Evolutionary conservation across 1,140 invertebrate species (phyloP).

Genomic region (Procambarus clarkii): DNA sequence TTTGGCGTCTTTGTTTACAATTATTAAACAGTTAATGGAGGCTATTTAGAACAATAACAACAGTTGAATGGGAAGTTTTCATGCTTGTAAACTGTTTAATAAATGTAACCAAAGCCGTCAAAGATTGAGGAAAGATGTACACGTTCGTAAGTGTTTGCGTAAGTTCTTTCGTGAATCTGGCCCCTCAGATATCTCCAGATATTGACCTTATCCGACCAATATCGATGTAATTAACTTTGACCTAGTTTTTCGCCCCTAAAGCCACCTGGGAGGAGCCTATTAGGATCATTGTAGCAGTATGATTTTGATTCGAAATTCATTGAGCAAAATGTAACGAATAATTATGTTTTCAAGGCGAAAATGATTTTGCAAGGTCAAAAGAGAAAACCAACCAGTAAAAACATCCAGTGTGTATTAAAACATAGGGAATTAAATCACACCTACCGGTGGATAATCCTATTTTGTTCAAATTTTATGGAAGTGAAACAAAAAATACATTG

Average conservation of each 20-base stretch:
- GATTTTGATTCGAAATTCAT: too few species aligned
- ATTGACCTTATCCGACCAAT: not conserved
- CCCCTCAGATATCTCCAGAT: too few species aligned
- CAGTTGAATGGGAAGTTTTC: too few species aligned
- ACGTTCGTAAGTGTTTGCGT: too few species aligned
- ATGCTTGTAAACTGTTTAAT: too few species aligned
- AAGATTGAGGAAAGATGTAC: too few species aligned
- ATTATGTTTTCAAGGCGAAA: not conserved
- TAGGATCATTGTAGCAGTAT: not conserved
- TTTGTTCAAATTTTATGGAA: constrained; percentile 29
- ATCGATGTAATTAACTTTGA: not conserved
- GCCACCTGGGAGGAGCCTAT: not conserved
- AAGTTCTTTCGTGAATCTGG: too few species aligned
- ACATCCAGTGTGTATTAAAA: not conserved
- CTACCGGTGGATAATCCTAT: constrained; percentile 34
- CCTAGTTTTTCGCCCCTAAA: not conserved
- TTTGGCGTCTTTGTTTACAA: too few species aligned
- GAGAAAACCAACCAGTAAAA: not conserved
- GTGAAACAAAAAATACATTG: constrained; percentile 6
- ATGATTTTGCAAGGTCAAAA: not conserved
- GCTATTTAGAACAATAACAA: too few species aligned
- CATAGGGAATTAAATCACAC: not conserved
- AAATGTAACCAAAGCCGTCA: too few species aligned
- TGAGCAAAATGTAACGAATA: not conserved
- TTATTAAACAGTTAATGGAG: too few species aligned